Evolutionary conservation across 2,113 vertebrate species (phyloP).

Genomic region (Istiophorus platypterus): DNA sequence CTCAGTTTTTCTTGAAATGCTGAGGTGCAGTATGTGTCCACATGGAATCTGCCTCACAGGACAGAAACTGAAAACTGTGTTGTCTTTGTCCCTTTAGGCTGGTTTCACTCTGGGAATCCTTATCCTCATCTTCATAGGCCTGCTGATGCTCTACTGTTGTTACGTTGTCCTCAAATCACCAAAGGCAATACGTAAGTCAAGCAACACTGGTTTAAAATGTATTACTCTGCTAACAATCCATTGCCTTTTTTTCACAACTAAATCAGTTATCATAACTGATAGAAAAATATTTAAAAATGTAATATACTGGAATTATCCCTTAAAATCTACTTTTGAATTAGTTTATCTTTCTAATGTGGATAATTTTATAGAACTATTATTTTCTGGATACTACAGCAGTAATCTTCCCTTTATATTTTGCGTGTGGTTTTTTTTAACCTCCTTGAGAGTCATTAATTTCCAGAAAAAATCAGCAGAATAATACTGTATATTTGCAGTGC

Average conservation of each 20-base stretch:
- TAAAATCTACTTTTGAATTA: neutral
- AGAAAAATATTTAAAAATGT: too few relatives aligned
- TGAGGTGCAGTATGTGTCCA: neutral
- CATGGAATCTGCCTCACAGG: neutral
- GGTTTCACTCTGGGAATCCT: conserved; percentile 94
- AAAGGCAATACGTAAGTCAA: conserved; percentile 90
- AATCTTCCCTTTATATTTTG: too few relatives aligned
- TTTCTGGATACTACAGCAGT: too few relatives aligned
- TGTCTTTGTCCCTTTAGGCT: conserved; percentile 84
- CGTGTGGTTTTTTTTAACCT: too few relatives aligned
- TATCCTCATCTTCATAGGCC: conserved; percentile 89
- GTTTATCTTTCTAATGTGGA: neutral
- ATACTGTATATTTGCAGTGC: neutral
- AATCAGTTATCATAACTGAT: too few relatives aligned
- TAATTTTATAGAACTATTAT: too few relatives aligned
- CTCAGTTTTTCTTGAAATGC: neutral
- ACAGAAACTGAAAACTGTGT: neutral
- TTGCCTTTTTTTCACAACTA: neutral
- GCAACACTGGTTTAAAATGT: neutral
- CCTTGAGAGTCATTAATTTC: too few relatives aligned
- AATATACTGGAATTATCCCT: neutral
- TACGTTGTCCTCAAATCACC: conserved; percentile 93
- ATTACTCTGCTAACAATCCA: neutral
- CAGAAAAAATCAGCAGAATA: too few relatives aligned
- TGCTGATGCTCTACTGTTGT: conserved; percentile 96